A percentile compares a stretch with the other conserved stretches of the same genome.
These are phyloP conservation scores for Sarcophaga caerulescens DNA, from an alignment of 2,888 invertebrate genomes.

Conservation along the genomic window DNA sequence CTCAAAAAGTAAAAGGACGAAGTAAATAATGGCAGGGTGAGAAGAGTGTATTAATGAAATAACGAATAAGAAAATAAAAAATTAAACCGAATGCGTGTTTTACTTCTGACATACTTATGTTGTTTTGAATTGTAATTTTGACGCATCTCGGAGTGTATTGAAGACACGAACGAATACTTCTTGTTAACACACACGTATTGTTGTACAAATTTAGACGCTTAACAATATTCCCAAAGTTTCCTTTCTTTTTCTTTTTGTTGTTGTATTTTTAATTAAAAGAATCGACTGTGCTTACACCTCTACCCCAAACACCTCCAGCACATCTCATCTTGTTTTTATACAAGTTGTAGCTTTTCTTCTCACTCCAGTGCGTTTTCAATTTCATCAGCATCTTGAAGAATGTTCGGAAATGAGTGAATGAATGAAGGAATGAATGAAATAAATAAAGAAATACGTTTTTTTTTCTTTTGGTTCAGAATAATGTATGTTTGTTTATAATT, in stretches of 20 bases:
- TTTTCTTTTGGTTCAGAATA: slow-evolving; percentile 8
- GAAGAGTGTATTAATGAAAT: not conserved
- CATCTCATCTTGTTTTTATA: slow-evolving; percentile 10
- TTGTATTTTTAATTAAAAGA: slow-evolving; percentile 67
- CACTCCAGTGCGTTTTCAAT: slow-evolving; percentile 40
- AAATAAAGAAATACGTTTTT: not conserved
- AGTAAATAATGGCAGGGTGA: not conserved
- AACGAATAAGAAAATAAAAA: slow-evolving; percentile 15
- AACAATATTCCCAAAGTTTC: slow-evolving; percentile 61
- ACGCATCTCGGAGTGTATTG: slow-evolving; percentile 46
- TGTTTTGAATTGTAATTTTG: not conserved
- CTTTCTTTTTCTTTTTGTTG: not conserved
- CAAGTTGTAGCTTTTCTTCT: not conserved
- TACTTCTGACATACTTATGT: slow-evolving; percentile 1
- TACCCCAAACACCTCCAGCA: not conserved
- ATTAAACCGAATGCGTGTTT: slow-evolving; percentile 36
- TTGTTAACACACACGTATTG: slow-evolving; percentile 65
- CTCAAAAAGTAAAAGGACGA: slow-evolving; percentile 21
- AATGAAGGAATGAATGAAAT: slow-evolving; percentile 22
- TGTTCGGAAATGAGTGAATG: slow-evolving; percentile 25
- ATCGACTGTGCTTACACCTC: slow-evolving; percentile 31
- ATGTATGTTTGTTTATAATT: slow-evolving; percentile 32
- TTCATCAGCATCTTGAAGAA: slow-evolving; percentile 45
- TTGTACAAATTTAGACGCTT: slow-evolving; percentile 63
- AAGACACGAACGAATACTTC: slow-evolving; percentile 64